Conservation (phyloP, 1,140 invertebrate genomes). For the Littorina saxatilis region DNA sequence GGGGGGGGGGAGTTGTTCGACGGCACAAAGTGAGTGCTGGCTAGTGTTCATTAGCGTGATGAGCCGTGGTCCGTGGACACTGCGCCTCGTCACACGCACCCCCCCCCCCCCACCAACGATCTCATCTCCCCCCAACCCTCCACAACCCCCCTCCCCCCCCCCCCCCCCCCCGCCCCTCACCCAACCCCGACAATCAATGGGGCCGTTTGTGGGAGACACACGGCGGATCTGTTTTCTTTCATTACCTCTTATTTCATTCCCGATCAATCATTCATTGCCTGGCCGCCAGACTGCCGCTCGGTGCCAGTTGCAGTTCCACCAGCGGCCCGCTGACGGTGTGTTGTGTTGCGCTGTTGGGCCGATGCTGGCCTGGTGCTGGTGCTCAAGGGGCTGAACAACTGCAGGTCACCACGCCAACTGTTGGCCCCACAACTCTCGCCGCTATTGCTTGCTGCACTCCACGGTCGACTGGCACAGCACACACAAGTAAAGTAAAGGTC, state of each 20-base stretch:
- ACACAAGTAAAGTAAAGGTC: too few relatives aligned
- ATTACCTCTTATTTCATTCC: constrained; percentile 14
- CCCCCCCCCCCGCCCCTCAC: neutral
- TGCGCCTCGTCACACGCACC: neutral
- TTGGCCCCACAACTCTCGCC: too few relatives aligned
- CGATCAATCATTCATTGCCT: constrained; percentile 18
- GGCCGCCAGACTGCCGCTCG: neutral
- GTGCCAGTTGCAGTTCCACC: too few relatives aligned
- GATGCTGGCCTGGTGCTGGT: too few relatives aligned
- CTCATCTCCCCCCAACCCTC: neutral
- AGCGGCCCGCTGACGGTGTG: too few relatives aligned
- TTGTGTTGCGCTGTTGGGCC: too few relatives aligned
- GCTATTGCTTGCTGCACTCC: too few relatives aligned
- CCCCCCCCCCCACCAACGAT: neutral
- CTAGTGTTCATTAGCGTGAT: too few relatives aligned
- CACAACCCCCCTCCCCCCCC: neutral
- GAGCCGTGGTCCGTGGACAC: neutral
- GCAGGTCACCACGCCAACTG: too few relatives aligned
- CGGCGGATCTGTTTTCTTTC: constrained; percentile 22
- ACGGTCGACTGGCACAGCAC: too few relatives aligned
- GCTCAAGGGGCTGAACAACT: too few relatives aligned
- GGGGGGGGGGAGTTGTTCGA: too few relatives aligned
- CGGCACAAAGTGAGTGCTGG: neutral
- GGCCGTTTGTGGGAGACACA: constrained; percentile 20
- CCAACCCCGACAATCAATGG: constrained; percentile 2